Evolutionary conservation across 2,797 vertebrate species (phyloP).

Genomic region (Sebastes itinus): DNA sequence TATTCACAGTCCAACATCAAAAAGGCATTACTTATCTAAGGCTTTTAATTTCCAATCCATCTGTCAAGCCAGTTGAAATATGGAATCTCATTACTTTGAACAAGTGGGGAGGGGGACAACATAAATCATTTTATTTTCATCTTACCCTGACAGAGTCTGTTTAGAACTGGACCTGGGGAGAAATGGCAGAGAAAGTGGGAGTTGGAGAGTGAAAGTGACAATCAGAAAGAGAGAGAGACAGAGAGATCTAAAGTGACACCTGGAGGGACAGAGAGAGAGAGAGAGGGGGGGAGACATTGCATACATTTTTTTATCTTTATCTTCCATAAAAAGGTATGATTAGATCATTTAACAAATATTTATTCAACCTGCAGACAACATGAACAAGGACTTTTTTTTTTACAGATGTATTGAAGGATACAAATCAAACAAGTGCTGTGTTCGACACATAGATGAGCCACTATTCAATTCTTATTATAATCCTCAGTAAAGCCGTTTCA

Average conservation of each 20-base stretch:
- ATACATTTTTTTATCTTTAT: neutral
- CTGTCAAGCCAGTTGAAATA: slow-evolving; percentile 83
- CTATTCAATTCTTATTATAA: neutral
- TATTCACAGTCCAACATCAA: slow-evolving; percentile 83
- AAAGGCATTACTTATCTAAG: slow-evolving; percentile 86
- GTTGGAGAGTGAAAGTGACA: slow-evolving; percentile 43
- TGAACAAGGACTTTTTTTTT: neutral
- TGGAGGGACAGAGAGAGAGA: neutral
- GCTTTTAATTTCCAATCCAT: slow-evolving; percentile 87
- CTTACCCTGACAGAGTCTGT: slow-evolving; percentile 72
- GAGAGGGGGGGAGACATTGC: neutral
- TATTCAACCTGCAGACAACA: neutral
- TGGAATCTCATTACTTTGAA: slow-evolving; percentile 87
- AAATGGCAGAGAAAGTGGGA: slow-evolving; percentile 38
- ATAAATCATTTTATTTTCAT: slow-evolving; percentile 85
- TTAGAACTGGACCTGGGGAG: slow-evolving; percentile 58
- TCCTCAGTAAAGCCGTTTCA: neutral
- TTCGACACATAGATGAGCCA: neutral
- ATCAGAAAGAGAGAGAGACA: slow-evolving; percentile 21
- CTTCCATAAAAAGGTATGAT: neutral
- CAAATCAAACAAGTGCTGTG: neutral
- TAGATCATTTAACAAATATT: neutral
- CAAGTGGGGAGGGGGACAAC: slow-evolving; percentile 80
- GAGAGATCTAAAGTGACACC: slow-evolving; percentile 37
- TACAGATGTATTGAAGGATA: neutral